These are phyloP conservation scores for Zophobas morio DNA, from an alignment of 1,140 invertebrate genomes.

Conservation along the genomic window DNA sequence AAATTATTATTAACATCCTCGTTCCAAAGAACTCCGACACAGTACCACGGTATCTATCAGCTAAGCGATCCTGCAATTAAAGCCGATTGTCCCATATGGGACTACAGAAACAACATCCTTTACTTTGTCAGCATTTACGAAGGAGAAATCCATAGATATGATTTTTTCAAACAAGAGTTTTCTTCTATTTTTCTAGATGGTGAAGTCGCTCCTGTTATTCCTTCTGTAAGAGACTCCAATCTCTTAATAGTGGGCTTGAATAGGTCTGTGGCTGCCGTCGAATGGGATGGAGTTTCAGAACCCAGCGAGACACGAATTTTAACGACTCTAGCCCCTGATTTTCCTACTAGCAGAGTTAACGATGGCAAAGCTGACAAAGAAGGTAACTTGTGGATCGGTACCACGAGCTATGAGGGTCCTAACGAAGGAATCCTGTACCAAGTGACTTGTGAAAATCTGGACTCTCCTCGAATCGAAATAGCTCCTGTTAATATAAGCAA, in stretches of 20 bases:
- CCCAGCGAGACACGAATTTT: slow-evolving; percentile 58
- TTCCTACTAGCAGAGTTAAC: slow-evolving; percentile 79
- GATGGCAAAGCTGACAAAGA: slow-evolving; percentile 87
- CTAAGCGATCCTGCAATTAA: slow-evolving; percentile 72
- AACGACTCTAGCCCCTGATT: slow-evolving; percentile 73
- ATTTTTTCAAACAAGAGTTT: slow-evolving; percentile 69
- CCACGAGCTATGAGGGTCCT: slow-evolving; percentile 75
- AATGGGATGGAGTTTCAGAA: slow-evolving; percentile 75
- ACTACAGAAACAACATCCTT: slow-evolving; percentile 72
- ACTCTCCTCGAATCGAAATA: slow-evolving; percentile 64
- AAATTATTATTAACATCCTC: too few relatives aligned
- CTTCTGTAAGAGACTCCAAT: slow-evolving; percentile 73
- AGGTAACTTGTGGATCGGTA: slow-evolving; percentile 86
- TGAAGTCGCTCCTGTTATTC: slow-evolving; percentile 73
- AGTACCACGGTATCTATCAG: slow-evolving; percentile 3
- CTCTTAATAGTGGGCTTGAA: slow-evolving; percentile 77
- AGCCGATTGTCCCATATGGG: slow-evolving; percentile 79
- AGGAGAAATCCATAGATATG: slow-evolving; percentile 64
- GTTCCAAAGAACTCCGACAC: too few relatives aligned
- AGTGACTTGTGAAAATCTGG: slow-evolving; percentile 67
- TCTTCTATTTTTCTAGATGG: slow-evolving; percentile 66
- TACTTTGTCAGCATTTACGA: slow-evolving; percentile 76
- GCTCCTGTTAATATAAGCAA: slow-evolving; percentile 79
- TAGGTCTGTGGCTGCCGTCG: slow-evolving; percentile 74
- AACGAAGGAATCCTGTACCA: slow-evolving; percentile 74